Percentiles rank a stretch among this genome's conserved stretches.
Evolutionary conservation across 2,113 vertebrate genomes (phyloP).

Genomic region (Odontesthes bonariensis): DNA sequence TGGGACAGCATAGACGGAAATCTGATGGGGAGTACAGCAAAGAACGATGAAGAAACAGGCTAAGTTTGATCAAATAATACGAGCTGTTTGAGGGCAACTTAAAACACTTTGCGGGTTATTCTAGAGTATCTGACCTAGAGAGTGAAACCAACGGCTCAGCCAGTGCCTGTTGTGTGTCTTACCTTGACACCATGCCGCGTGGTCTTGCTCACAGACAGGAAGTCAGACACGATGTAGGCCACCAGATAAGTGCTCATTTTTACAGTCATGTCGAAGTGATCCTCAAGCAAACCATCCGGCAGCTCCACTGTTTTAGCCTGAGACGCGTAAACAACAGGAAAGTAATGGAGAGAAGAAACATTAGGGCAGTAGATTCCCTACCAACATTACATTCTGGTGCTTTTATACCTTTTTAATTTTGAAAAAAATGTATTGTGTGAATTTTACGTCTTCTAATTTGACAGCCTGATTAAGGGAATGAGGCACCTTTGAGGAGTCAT

Average conservation of each 20-base stretch:
- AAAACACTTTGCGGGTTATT: neutral
- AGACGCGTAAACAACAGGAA: neutral
- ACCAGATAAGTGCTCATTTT: constrained; percentile 95
- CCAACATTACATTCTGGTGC: too few species aligned
- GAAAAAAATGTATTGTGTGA: too few species aligned
- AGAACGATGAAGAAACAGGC: neutral
- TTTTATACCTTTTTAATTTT: neutral
- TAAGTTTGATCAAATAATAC: neutral
- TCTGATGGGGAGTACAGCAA: constrained; percentile 69
- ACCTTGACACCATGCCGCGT: constrained; percentile 89
- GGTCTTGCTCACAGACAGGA: constrained; percentile 89
- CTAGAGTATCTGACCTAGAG: neutral
- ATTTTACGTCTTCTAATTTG: too few species aligned
- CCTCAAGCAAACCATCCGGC: constrained; percentile 85
- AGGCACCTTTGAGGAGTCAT: too few species aligned
- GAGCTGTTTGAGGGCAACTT: neutral
- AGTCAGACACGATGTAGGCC: constrained; percentile 93
- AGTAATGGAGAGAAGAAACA: neutral
- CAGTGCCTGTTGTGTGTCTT: constrained; percentile 36
- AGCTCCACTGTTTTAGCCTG: constrained; percentile 86
- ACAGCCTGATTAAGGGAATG: too few species aligned
- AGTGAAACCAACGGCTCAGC: neutral
- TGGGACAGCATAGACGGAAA: constrained; percentile 88
- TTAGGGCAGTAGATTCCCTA: neutral
- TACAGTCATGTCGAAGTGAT: constrained; percentile 90